A percentile compares a stretch with the other conserved stretches of the same genome.
Conservation (phyloP, 1,140 invertebrate species). For the Dendrolimus kikuchii region DNA sequence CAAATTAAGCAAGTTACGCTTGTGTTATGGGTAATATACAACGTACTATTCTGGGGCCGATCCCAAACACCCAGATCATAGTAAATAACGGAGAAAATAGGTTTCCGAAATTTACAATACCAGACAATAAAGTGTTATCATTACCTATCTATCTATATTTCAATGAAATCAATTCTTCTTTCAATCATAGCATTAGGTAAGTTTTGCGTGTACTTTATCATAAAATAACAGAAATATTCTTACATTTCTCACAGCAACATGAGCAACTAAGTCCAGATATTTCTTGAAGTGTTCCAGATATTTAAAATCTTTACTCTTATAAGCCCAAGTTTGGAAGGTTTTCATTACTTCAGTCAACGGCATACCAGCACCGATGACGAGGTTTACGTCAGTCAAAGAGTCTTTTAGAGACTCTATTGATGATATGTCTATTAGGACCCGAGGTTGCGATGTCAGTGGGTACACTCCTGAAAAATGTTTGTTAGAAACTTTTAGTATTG, state of each 20-base stretch:
- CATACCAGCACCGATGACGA: constrained; percentile 78
- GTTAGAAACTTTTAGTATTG: neutral
- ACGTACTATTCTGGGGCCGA: too few relatives aligned
- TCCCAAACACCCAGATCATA: too few relatives aligned
- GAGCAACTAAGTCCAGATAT: constrained; percentile 80
- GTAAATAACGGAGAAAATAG: too few relatives aligned
- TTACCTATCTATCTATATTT: too few relatives aligned
- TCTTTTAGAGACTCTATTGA: constrained; percentile 77
- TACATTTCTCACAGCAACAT: constrained; percentile 82
- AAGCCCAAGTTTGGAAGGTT: constrained; percentile 72
- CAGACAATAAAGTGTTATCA: too few relatives aligned
- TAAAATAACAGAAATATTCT: constrained; percentile 39
- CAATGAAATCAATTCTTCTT: too few relatives aligned
- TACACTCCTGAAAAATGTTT: constrained; percentile 38
- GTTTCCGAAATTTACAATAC: too few relatives aligned
- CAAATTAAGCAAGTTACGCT: too few relatives aligned
- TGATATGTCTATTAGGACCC: constrained; percentile 54
- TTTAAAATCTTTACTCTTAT: constrained; percentile 57
- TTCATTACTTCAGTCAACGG: constrained; percentile 77
- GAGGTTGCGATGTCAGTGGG: constrained; percentile 24
- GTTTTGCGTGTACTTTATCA: too few relatives aligned
- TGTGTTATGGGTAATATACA: too few relatives aligned
- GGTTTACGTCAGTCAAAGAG: constrained; percentile 59
- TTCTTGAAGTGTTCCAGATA: constrained; percentile 66
- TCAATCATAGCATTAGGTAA: too few relatives aligned